Conservation (phyloP, 2,113 vertebrate species). For the Noturus placidus region DNA sequence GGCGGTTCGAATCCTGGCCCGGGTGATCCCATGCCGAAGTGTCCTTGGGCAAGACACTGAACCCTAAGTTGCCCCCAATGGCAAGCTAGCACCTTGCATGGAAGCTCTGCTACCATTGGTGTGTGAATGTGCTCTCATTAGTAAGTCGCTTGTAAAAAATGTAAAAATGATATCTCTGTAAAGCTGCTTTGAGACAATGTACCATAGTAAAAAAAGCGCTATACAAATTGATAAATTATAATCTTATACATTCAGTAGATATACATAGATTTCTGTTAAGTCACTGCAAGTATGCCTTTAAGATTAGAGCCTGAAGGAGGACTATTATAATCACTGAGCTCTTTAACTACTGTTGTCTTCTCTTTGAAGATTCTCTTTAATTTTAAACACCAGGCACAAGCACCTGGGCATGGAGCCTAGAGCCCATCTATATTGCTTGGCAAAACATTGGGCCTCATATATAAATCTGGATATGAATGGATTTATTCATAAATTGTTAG, state of each 20-base stretch:
- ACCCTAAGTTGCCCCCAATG: too few relatives aligned
- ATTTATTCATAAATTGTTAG: background rate
- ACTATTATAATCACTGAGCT: background rate
- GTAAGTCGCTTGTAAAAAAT: too few relatives aligned
- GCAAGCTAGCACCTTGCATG: too few relatives aligned
- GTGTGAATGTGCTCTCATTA: too few relatives aligned
- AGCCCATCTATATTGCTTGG: background rate
- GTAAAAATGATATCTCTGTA: too few relatives aligned
- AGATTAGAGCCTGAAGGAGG: background rate
- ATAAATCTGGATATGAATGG: background rate
- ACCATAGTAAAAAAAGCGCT: too few relatives aligned
- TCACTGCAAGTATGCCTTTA: background rate
- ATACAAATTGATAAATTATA: too few relatives aligned
- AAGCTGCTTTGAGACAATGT: too few relatives aligned
- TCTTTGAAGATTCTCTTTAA: background rate
- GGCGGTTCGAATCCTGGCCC: too few relatives aligned
- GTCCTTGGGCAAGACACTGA: too few relatives aligned
- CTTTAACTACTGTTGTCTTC: background rate
- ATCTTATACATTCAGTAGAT: background rate
- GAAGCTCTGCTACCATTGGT: too few relatives aligned
- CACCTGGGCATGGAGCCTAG: slow-evolving; percentile 3
- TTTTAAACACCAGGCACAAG: background rate
- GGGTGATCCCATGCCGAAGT: too few relatives aligned
- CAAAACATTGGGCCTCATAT: background rate
- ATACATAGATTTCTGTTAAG: background rate